phyloP scores from a whole-genome alignment of 2,113 vertebrate species.

The Eclectus roratus region DNA sequence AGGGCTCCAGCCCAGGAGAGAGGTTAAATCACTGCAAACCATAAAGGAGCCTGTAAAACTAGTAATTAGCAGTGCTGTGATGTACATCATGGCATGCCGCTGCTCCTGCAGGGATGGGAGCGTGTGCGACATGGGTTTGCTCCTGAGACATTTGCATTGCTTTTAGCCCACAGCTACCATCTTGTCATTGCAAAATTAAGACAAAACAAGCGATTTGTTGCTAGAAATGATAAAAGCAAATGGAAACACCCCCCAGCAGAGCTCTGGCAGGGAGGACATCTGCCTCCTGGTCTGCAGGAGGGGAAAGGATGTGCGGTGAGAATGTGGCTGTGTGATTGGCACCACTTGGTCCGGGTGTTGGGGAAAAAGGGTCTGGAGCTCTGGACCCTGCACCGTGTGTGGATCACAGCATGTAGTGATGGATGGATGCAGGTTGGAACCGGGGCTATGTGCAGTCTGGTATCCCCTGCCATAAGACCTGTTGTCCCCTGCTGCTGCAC shows the following conservation, averaged over 20 bases:
- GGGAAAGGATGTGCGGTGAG: not conserved
- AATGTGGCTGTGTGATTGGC: rapidly evolving
- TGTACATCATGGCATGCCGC: rapidly evolving
- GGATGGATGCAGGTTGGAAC: rapidly evolving
- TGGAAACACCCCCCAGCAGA: not conserved
- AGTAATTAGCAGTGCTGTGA: not conserved
- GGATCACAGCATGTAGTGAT: rapidly evolving
- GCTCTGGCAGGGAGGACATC: not conserved
- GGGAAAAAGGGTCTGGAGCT: not conserved
- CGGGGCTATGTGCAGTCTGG: rapidly evolving
- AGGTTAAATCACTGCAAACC: not conserved
- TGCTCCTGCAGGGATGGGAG: not conserved
- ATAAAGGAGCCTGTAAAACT: conserved; percentile 29
- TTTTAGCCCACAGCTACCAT: not conserved
- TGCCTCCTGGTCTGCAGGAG: not conserved
- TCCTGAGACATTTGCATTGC: not conserved
- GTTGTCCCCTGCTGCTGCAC: not conserved
- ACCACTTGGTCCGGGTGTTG: rapidly evolving
- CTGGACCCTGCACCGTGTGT: rapidly evolving
- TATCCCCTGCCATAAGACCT: not conserved
- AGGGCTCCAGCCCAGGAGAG: not conserved
- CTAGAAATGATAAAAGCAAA: not conserved
- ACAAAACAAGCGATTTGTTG: not conserved
- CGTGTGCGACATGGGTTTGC: rapidly evolving
- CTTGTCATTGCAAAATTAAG: not conserved